phyloP scores from a whole-genome alignment of 1,140 invertebrate genomes.

The Protaetia brevitarsis region DNA sequence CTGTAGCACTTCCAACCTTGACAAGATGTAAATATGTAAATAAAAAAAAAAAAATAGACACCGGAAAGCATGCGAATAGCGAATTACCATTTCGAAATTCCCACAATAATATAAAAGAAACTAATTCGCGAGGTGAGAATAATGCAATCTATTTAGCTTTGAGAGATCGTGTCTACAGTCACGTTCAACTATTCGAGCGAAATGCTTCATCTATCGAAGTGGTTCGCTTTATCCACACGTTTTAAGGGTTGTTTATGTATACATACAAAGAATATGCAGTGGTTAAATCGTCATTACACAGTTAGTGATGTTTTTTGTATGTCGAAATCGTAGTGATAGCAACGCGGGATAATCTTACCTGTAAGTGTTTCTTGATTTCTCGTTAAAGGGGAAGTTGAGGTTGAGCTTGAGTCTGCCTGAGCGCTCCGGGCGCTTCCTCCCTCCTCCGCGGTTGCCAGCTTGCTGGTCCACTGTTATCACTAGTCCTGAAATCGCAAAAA shows the following conservation, averaged over 20 bases:
- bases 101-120: background rate
- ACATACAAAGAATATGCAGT: background rate
- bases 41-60: no score
- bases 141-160: no score
- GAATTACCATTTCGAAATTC: no score
- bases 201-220: background rate
- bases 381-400: constrained; percentile 7
- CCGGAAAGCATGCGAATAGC: no score
- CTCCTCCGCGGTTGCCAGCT: constrained; percentile 19
- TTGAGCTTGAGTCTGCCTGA: background rate
- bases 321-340: background rate
- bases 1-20: no score
- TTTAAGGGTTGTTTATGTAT: background rate
- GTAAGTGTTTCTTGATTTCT: constrained; percentile 16
- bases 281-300: background rate
- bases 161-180: background rate
- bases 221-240: background rate
- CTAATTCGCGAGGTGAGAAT: background rate
- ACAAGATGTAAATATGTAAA: no score
- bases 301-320: background rate
- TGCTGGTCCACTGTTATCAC: background rate
- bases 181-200: background rate
- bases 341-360: background rate
- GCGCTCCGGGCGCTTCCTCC: constrained; percentile 7
- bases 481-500: constrained; percentile 5